phyloP scores from a whole-genome alignment of 1,140 invertebrate species.

The Platyscapa corneri region DNA sequence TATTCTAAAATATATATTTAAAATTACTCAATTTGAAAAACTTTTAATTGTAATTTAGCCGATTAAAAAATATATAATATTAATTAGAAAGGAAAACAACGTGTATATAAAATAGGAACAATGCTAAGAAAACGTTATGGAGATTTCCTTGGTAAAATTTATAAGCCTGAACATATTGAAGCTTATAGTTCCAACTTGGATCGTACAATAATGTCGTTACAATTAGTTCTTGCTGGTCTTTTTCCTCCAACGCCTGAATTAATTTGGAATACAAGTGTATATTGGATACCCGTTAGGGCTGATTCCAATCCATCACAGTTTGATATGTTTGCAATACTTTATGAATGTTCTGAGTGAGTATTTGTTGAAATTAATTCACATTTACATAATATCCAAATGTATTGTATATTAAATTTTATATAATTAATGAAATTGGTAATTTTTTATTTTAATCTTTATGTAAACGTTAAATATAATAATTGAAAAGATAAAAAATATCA shows the following conservation, averaged over 20 bases:
- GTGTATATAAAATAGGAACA: slow-evolving; percentile 11
- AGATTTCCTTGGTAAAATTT: slow-evolving; percentile 54
- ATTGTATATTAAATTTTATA: too few species aligned
- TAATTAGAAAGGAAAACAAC: slow-evolving; percentile 24
- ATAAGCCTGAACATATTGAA: slow-evolving; percentile 69
- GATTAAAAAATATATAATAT: not conserved
- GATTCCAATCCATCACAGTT: not conserved
- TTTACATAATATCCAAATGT: not conserved
- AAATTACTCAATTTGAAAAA: too few species aligned
- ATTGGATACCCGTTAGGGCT: slow-evolving; percentile 59
- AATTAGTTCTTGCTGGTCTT: slow-evolving; percentile 74
- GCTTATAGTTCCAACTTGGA: slow-evolving; percentile 72
- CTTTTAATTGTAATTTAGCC: too few species aligned
- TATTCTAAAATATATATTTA: too few species aligned
- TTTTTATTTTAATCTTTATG: too few species aligned
- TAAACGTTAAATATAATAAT: too few species aligned
- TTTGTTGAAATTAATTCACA: not conserved
- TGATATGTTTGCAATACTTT: not conserved
- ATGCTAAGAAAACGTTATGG: not conserved
- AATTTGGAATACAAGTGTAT: slow-evolving; percentile 56
- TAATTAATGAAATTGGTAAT: too few species aligned
- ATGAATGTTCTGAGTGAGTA: not conserved
- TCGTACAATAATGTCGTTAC: slow-evolving; percentile 76
- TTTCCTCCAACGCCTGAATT: slow-evolving; percentile 60
- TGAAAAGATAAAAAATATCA: too few species aligned